Base-by-base conservation (phyloP, 2,888 invertebrate genomes). In the Chymomyza amoena region DNA sequence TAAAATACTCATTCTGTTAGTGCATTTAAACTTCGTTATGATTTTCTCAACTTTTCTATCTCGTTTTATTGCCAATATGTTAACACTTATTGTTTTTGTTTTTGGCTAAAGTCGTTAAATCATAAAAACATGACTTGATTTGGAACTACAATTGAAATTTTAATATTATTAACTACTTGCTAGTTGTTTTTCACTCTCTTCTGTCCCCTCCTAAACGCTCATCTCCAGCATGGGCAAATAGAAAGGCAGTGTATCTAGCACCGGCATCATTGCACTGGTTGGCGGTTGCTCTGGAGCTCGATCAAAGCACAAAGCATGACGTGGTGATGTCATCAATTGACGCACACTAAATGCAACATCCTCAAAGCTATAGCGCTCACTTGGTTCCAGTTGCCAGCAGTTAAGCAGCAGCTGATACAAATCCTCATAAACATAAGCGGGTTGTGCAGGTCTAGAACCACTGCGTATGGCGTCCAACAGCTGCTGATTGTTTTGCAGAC, bases 341-440 rank as follows among this genome's bases (percentile, higher is more conserved):
- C 91, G 88, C 13, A 92, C 88, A 71, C 88, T 90, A 83, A 92
- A 92, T 5, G 93, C 91, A 18, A 96, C 92, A 72, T 94, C 93
- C 4, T 93, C 92, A 85, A 96, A 96, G 10, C 93, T 92, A 0
- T 96, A 96, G 78, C 97, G 93, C 88, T 97, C 97, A 71, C 95
- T 96, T 13, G 95, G 94, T 90, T 97, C 96, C 16, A 95, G 92
- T 89, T 96, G 96, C 97, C 97, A 97, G 88, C 97, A 97, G 87
- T 96, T 95, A 59, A 95, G 92, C 92, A 97, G 94, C 68, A 97
- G 91, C 90, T 97, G 97, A 91, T 96, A 96, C 36, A 97, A 92
- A 79, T 96, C 96, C 89, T 96, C 96, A 25, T 94, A 95, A 32
- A 96, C 94, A 88, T 96, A 96, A 2, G 93, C 93, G 0, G 96